Percentiles rank a stretch among this genome's conserved stretches.
These are phyloP conservation scores for Eristalinus aeneus DNA, from an alignment of 2,888 invertebrate genomes.

Conservation along the genomic window DNA sequence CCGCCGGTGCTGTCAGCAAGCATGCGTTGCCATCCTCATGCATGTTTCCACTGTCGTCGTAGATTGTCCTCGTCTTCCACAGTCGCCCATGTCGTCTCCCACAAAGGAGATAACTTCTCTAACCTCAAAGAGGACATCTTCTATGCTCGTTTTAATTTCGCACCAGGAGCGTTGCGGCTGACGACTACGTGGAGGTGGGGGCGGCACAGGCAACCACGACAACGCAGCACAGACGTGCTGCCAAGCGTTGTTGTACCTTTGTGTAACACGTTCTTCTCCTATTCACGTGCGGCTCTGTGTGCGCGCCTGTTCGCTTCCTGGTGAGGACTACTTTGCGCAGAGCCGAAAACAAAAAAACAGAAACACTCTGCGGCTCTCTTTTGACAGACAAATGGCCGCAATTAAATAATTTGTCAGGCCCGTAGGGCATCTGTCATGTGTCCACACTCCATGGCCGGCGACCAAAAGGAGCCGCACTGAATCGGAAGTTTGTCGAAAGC, in stretches of 20 bases:
- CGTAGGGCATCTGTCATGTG: neutral
- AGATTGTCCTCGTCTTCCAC: neutral
- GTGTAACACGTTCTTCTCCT: slow-evolving; percentile 9
- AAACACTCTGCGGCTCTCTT: neutral
- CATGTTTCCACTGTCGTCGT: neutral
- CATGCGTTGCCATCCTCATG: neutral
- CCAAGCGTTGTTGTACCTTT: too few relatives aligned
- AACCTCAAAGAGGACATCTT: slow-evolving; percentile 59
- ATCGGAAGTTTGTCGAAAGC: neutral
- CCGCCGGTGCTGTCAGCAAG: neutral
- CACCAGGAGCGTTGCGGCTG: slow-evolving; percentile 24
- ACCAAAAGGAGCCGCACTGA: neutral
- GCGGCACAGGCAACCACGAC: too few relatives aligned
- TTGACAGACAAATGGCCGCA: slow-evolving; percentile 26
- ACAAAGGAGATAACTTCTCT: slow-evolving; percentile 18
- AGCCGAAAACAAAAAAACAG: neutral
- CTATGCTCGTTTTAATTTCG: slow-evolving; percentile 63
- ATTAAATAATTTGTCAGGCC: slow-evolving; percentile 51
- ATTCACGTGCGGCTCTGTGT: slow-evolving; percentile 17
- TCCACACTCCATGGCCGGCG: neutral
- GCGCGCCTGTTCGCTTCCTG: neutral
- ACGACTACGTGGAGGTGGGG: neutral
- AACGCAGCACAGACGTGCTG: neutral
- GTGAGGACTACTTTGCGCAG: neutral
- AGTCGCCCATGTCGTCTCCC: neutral